phyloP scores from a whole-genome alignment of 2,888 invertebrate genomes.

The Rhaphigaster nebulosa region DNA sequence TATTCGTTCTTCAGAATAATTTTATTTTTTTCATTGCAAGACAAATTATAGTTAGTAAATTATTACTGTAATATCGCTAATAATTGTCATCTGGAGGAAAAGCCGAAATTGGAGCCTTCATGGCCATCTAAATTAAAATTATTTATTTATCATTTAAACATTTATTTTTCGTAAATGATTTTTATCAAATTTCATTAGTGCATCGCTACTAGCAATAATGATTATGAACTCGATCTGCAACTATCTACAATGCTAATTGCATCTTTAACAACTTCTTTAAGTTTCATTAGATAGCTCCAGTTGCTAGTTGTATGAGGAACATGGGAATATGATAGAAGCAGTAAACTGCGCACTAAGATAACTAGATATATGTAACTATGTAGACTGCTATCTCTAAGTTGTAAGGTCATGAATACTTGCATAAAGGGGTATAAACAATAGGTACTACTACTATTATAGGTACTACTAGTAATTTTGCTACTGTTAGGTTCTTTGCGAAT shows the following conservation, averaged over 20 bases:
- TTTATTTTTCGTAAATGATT: not conserved
- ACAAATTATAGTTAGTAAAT: no score
- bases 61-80: no score
- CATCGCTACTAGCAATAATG: no score
- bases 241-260: not conserved
- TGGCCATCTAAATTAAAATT: not conserved
- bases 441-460: no score
- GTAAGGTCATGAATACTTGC: not conserved
- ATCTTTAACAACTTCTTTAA: not conserved
- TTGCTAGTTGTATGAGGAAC: not conserved
- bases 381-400: not conserved
- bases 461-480: not conserved
- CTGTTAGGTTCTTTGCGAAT: not conserved
- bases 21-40: no score
- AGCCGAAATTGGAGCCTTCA: not conserved
- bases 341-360: not conserved
- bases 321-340: not conserved
- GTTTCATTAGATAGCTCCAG: not conserved
- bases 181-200: not conserved
- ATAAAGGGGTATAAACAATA: not conserved
- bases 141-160: not conserved
- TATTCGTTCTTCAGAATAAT: no score
- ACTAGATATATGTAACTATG: not conserved
- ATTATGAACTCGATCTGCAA: not conserved
- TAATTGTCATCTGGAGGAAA: no score